Percentiles rank a stretch among this genome's conserved stretches.
phyloP scores from a whole-genome alignment of 2,113 vertebrate genomes.

The Rana temporaria region DNA sequence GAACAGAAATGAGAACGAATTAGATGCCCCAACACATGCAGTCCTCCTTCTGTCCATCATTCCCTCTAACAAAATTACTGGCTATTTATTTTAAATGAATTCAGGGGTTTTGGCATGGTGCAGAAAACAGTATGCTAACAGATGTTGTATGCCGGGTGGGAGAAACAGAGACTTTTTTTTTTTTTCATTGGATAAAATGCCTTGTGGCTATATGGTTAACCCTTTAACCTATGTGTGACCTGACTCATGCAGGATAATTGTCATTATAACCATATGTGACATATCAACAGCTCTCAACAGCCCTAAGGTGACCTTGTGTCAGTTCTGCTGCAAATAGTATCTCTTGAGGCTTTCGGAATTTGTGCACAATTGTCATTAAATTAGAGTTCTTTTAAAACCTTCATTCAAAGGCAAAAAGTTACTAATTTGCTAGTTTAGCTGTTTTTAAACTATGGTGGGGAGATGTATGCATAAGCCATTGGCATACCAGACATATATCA shows the following conservation, averaged over 20 bases:
- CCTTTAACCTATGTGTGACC: conserved; percentile 55
- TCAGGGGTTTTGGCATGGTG: conserved; percentile 4
- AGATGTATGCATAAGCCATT: neutral
- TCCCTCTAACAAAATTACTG: conserved; percentile 36
- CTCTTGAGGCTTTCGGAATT: conserved; percentile 56
- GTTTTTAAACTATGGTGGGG: conserved; percentile 14
- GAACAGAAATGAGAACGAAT: conserved; percentile 23
- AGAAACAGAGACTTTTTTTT: conserved; percentile 21
- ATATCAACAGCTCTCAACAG: conserved; percentile 53
- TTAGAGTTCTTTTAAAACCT: conserved; percentile 43
- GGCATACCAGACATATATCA: neutral
- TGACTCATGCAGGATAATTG: conserved; percentile 52
- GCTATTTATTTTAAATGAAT: conserved; percentile 48
- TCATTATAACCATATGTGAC: conserved; percentile 59
- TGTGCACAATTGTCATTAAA: conserved; percentile 54
- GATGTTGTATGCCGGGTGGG: conserved; percentile 49
- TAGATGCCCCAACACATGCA: neutral
- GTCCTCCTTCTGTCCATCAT: conserved; percentile 9
- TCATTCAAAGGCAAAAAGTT: conserved; percentile 25
- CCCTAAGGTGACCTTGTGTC: conserved; percentile 55
- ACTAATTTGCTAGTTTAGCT: conserved; percentile 27
- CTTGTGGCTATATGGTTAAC: conserved; percentile 57
- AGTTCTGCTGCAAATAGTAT: conserved; percentile 54
- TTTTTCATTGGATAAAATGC: conserved; percentile 53
- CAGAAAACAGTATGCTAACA: conserved; percentile 37